Base-by-base conservation (phyloP, 2,113 vertebrate genomes). In the Elephantulus edwardii region DNA sequence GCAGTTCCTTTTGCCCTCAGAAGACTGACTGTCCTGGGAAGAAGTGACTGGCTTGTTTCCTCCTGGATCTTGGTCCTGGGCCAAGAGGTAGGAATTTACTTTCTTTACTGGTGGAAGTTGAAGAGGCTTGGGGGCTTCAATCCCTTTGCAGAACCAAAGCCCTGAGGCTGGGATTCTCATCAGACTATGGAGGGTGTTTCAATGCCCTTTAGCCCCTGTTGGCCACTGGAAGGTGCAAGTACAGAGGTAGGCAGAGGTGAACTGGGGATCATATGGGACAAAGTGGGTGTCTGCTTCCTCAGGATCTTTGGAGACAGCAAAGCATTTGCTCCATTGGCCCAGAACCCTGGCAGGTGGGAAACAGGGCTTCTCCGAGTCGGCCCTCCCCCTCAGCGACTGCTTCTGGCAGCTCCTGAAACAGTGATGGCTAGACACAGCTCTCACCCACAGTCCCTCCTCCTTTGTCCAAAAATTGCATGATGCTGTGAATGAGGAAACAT, bases 401-500 rank as follows among this genome's bases (percentile, higher is more conserved):
- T 38, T 46, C 44, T 35, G 52, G 19, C 9, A 12, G 42, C 11
- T 40, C 30, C 19, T 38, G 20, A 5, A 2, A 20, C 2, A n/a
- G 50, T 10, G 28, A 13, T 1, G 2, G 4, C 38, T 16, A 81
- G 46, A 42, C 58, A 28, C 42, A 66, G 5, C 6, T 56, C 35
- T 0, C 20, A 11, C 60, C 28, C 30, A 30, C 13, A 8, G 22
- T 6, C 4, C 8, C 3, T 70, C 26, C 56, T 1, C 2, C 0
- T 58, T 62, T 78, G 30, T 0, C 20, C 88, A 48, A 89, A 97
- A 96, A 58, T 97, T 96, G 97, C 96, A 97, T 54, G 96, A 95
- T 20, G 89, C 97, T 0, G 93, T 96, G 0, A 93, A 94, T 74
- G 96, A 71, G 95, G 90, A 85, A 95, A 94, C 0, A 46, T 83